Base-by-base conservation (phyloP, 1,140 invertebrate genomes). In the Cydia strobilella region DNA sequence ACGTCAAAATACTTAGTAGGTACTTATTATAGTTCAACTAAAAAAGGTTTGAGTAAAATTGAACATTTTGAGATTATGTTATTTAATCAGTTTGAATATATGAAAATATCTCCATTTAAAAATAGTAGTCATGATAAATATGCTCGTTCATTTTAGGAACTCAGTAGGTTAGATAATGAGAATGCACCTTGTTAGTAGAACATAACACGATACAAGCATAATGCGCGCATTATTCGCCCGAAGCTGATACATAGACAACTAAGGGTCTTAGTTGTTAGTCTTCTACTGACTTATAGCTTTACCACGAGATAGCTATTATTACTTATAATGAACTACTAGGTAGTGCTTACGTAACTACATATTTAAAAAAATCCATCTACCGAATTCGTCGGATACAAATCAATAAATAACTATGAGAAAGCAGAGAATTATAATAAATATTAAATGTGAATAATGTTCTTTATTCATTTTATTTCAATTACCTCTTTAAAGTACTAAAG, bases 161-260 rank as follows among this genome's bases (percentile, higher is more conserved):
- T 54, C 15, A 20, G 18, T 9, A n/a, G 10, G 20, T 59, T 12
- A 59, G 18, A 10, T 59, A 59, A 59, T 59, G 20, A 54, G 51
- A 23, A 59, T 59, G 54, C 54, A 59, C 54, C 54, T 59, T 59
- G 54, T 59, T 59, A 59, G 54, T 23, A 12, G 54, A 59, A 59
- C 20, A 59, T 23, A 23, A 59, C 20, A 59, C 9, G 10, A 23
- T 59, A 59, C 20, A 59, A 23, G 54, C 54, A 9, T 59, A 59
- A 59, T 23, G 54, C 54, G 54, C 1, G 54, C 54, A 10, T 23
- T 59, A 20, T 59, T 59, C 20, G 54, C 54, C 54, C 7, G 54
- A 6, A 20, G 54, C 54, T 23, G 51, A 18, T 54, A 45, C n/a
- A 2, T 18, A 51, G 15, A n/a, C 48, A 23, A 23, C 54, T 59